Evolutionary conservation across 2,888 invertebrate genomes (phyloP), one percentile per base, ranked within the genome.

Genomic region (Aphidoletes aphidimyza): DNA sequence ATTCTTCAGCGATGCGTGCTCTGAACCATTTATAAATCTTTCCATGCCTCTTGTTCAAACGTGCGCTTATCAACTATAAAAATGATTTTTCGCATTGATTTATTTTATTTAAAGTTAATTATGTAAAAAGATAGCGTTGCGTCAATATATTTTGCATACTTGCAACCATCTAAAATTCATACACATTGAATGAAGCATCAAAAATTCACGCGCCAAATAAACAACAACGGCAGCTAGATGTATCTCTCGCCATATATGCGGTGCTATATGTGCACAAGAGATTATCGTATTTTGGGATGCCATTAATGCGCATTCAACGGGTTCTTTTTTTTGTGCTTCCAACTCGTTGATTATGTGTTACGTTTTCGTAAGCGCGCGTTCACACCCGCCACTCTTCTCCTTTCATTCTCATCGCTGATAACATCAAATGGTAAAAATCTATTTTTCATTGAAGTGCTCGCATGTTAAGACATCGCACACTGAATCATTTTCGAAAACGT

Each of bases 1-100:
- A 69, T 69, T 69, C 69, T 69, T 69, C 69, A 69, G 69, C 69
- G 69, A 69, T 69, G 69, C 69, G 69, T 69, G 69, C 34, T 69
- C 30, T 30, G 17, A 54, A n/a, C 22, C 69, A 14, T 69, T 69
- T 69, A 69, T 69, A 69, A 69, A 34, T 69, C 69, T 69, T 34
- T 69, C 69, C 69, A 14, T 19, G 69, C 30, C 26, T 69, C 34
- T 30, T 69, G 54, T 30, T 26, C n/a, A n/a, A n/a, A n/a, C n/a
- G n/a, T n/a, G 26, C 69, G 69, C 69, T 69, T 69, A 30, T 69
- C 69, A 69, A 69, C 69, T 34, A 69, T 30, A 69, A 69, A 34
- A 69, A 69, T 69, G 69, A 69, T 69, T 69, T 69, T 69, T 69
- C 30, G 69, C 69, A 69, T 69, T 69, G 69, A 69, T 69, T 30